Percentiles rank a stretch among this genome's conserved stretches.
Conservation (phyloP, 2,888 invertebrate species). For the Zonitis immaculata region DNA sequence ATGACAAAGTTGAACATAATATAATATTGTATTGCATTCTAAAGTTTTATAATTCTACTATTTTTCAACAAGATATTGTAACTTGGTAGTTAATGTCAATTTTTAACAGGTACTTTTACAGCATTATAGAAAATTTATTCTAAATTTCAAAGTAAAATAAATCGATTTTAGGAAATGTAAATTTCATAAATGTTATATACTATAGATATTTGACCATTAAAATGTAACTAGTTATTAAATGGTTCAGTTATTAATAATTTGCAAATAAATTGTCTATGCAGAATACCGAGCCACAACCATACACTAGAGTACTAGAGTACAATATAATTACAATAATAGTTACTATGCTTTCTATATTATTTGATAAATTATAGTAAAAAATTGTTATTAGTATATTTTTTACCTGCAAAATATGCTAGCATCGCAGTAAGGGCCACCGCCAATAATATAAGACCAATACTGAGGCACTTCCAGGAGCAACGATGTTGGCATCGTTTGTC, state of each 20-base stretch:
- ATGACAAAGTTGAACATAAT: neutral
- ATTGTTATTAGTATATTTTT: too few species aligned
- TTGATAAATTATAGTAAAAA: too few species aligned
- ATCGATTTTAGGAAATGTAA: too few species aligned
- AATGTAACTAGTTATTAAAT: too few species aligned
- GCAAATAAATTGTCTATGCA: neutral
- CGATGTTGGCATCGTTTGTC: constrained; percentile 90
- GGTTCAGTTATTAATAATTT: neutral
- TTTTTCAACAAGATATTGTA: neutral
- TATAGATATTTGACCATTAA: too few species aligned
- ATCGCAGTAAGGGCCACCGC: constrained; percentile 87
- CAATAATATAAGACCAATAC: constrained; percentile 87
- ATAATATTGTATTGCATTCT: neutral
- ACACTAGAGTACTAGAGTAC: too few species aligned
- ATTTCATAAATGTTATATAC: too few species aligned
- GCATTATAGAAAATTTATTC: too few species aligned
- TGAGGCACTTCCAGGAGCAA: constrained; percentile 96
- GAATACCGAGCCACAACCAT: neutral
- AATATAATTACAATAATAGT: too few species aligned
- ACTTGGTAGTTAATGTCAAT: neutral
- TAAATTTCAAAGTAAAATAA: too few species aligned
- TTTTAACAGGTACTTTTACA: neutral
- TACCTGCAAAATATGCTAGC: constrained; percentile 94
- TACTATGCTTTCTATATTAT: too few species aligned
- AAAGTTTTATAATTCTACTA: neutral